These are phyloP conservation scores for Acleris literana DNA, from an alignment of 2,888 invertebrate genomes.

Conservation along the genomic window DNA sequence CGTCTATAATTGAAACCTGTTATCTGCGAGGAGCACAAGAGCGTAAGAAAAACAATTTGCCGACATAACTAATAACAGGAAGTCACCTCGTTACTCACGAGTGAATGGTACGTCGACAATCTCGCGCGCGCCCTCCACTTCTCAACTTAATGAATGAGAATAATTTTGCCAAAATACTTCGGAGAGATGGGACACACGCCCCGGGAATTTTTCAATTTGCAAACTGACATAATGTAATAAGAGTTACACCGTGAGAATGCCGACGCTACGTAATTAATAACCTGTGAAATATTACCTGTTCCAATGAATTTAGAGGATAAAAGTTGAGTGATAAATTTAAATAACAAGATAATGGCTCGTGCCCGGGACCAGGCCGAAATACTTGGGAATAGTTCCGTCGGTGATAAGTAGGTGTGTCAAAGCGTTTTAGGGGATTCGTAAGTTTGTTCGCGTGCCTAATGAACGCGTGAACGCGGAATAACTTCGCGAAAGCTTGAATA, in stretches of 20 bases:
- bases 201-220: conserved; percentile 84
- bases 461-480: conserved; percentile 82
- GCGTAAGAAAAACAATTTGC: conserved; percentile 77
- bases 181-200: conserved; percentile 81
- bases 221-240: conserved; percentile 83
- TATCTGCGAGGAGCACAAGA: conserved; percentile 53
- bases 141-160: conserved; percentile 82
- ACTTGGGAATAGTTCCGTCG: conserved; percentile 77
- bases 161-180: conserved; percentile 83
- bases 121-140: conserved; percentile 77
- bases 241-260: conserved; percentile 81
- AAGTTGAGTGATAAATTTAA: conserved; percentile 84
- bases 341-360: conserved; percentile 71
- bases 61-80: conserved; percentile 80
- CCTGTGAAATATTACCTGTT: conserved; percentile 82
- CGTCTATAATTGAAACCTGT: conserved; percentile 51
- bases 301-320: conserved; percentile 82
- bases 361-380: conserved; percentile 64
- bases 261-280: conserved; percentile 81
- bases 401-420: conserved; percentile 75
- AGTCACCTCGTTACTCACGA: conserved; percentile 81
- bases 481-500: conserved; percentile 81
- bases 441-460: conserved; percentile 77
- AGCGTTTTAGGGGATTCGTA: conserved; percentile 66
- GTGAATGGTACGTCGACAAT: conserved; percentile 80